These are phyloP conservation scores for Drosophila prosaltans DNA, from an alignment of 1,140 invertebrate species.

Conservation along the genomic window DNA sequence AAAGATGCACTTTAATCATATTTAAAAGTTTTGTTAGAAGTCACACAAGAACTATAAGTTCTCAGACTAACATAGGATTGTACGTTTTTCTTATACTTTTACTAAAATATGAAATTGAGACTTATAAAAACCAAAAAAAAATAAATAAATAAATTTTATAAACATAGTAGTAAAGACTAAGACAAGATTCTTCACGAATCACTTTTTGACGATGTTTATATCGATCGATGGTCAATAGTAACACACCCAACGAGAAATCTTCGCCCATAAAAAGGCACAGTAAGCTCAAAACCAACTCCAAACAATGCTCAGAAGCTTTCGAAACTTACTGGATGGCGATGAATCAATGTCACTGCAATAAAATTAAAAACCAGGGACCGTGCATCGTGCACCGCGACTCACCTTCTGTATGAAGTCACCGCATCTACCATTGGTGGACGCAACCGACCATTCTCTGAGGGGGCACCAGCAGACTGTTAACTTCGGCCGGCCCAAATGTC, in stretches of 20 bases:
- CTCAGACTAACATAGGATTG: too few relatives aligned
- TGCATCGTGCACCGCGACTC: slow-evolving; percentile 45
- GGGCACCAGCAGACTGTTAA: not conserved
- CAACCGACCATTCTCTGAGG: slow-evolving; percentile 41
- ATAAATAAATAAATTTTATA: too few relatives aligned
- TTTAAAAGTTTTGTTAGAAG: not conserved
- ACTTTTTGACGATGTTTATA: not conserved
- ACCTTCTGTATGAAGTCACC: slow-evolving; percentile 38
- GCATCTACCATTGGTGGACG: slow-evolving; percentile 51
- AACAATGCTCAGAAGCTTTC: slow-evolving; percentile 74
- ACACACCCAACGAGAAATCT: slow-evolving; percentile 26
- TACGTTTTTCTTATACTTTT: too few relatives aligned
- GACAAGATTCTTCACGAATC: too few relatives aligned
- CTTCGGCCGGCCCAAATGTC: slow-evolving; percentile 58
- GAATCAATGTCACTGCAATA: slow-evolving; percentile 68
- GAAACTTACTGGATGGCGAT: slow-evolving; percentile 68
- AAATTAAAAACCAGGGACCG: slow-evolving; percentile 19
- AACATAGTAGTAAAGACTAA: too few relatives aligned
- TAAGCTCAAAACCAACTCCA: slow-evolving; percentile 13
- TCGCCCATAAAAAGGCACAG: slow-evolving; percentile 46
- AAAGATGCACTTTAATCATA: not conserved
- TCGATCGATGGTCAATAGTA: not conserved
- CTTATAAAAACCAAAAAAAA: too few relatives aligned
- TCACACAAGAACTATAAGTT: too few relatives aligned
- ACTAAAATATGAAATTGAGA: too few relatives aligned